These are phyloP conservation scores for Atrina japonica DNA, from an alignment of 2,888 invertebrate species.

Conservation along the genomic window DNA sequence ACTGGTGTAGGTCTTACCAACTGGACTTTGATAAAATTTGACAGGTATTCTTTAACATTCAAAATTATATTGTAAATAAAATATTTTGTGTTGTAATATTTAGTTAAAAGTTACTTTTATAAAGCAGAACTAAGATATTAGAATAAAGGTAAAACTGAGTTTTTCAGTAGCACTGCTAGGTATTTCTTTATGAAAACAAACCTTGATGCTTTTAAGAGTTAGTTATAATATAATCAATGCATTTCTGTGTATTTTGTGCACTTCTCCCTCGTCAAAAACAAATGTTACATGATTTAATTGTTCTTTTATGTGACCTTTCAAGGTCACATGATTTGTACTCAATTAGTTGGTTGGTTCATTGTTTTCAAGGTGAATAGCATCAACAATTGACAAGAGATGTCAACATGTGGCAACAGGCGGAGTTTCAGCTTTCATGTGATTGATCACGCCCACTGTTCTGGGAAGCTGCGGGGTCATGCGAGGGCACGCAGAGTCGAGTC, in stretches of 20 bases:
- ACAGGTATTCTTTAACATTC: no score
- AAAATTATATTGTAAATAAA: no score
- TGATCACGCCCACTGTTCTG: constrained; percentile 26
- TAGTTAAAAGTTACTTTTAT: no score
- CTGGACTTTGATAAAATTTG: no score
- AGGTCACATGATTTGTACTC: constrained; percentile 22
- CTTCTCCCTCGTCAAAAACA: no score
- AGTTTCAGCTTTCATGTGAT: constrained; percentile 8
- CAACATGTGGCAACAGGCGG: constrained; percentile 1
- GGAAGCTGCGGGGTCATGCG: constrained; percentile 30
- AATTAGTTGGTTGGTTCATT: constrained; percentile 53
- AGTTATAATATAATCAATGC: no score
- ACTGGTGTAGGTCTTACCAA: no score
- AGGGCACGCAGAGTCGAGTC: constrained; percentile 27
- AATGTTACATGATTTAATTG: no score
- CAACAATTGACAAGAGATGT: background rate
- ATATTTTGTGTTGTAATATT: no score
- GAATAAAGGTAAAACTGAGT: no score
- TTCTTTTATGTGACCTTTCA: background rate
- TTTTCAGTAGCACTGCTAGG: background rate
- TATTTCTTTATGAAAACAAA: background rate
- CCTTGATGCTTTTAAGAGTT: background rate
- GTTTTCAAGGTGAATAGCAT: constrained; percentile 46
- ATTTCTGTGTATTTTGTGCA: no score
- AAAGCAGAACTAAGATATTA: no score